Evolutionary conservation across 2,797 vertebrate genomes (phyloP).

Genomic region (Lepus oiostolus): DNA sequence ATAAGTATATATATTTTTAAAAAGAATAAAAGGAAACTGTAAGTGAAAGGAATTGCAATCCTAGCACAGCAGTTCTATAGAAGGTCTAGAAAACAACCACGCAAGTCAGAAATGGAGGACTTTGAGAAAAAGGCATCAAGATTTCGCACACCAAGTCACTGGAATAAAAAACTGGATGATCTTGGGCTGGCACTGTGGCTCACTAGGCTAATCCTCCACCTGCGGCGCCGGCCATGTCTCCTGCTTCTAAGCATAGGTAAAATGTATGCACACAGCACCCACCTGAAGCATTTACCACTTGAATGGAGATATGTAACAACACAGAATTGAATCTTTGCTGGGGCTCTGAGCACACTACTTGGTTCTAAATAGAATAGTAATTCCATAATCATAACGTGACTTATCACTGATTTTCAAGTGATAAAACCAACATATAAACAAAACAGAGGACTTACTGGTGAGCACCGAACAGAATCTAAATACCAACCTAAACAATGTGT

Average conservation of each 20-base stretch:
- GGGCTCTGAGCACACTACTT: neutral
- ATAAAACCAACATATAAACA: slow-evolving; percentile 50
- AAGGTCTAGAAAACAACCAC: neutral
- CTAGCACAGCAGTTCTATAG: neutral
- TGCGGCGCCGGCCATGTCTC: neutral
- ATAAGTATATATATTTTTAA: neutral
- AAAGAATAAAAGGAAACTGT: neutral
- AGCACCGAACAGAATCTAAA: neutral
- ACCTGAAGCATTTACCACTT: neutral
- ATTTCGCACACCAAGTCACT: neutral
- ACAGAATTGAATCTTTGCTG: neutral
- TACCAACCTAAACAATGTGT: neutral
- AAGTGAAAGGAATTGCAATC: neutral
- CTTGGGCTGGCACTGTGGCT: too few relatives aligned
- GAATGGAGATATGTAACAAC: neutral
- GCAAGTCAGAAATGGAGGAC: neutral
- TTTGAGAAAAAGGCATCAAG: neutral
- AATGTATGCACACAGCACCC: neutral
- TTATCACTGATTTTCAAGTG: neutral
- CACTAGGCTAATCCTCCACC: too few relatives aligned
- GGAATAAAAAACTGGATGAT: neutral
- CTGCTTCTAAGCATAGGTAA: neutral
- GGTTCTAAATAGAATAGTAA: slow-evolving; percentile 34
- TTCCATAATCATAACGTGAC: slow-evolving; percentile 3
- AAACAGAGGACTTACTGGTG: neutral